Evolutionary conservation across 2,797 vertebrate genomes (phyloP).

Genomic region (Masticophis lateralis): DNA sequence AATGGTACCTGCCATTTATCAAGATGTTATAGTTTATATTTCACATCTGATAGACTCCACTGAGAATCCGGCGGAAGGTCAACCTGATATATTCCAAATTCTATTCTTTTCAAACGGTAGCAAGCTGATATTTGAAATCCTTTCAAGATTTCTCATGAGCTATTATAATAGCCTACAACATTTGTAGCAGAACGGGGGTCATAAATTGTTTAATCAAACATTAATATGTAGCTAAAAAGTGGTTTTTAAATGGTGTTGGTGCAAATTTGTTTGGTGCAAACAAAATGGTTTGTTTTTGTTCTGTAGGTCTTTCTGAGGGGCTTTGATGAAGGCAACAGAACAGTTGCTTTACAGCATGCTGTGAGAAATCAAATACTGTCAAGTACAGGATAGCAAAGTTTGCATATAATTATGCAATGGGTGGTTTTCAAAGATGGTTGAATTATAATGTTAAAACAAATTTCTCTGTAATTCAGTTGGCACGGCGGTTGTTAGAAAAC

Average conservation of each 20-base stretch:
- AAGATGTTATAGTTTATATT: slow-evolving; percentile 20
- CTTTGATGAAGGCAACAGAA: not conserved
- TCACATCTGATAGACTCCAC: not conserved
- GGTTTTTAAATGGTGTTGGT: not conserved
- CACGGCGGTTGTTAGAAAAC: not conserved
- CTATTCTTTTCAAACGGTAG: not conserved
- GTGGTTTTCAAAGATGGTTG: not conserved
- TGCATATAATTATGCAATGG: not conserved
- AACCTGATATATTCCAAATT: not conserved
- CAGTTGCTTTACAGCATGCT: not conserved
- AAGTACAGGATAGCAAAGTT: not conserved
- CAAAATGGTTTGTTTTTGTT: not conserved
- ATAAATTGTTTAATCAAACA: not conserved
- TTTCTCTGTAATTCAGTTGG: not conserved
- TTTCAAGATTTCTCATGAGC: not conserved
- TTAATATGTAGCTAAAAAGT: not conserved
- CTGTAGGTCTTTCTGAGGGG: not conserved
- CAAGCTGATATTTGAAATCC: not conserved
- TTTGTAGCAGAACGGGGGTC: not conserved
- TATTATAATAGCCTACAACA: not conserved
- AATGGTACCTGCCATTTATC: slow-evolving; percentile 8
- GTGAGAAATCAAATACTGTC: not conserved
- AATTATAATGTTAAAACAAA: not conserved
- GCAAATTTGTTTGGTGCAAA: too few relatives aligned
- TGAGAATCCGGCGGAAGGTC: slow-evolving; percentile 15